A percentile compares a stretch with the other conserved stretches of the same genome.
Conservation (phyloP, 2,113 vertebrate species). For the Columbina picui region DNA sequence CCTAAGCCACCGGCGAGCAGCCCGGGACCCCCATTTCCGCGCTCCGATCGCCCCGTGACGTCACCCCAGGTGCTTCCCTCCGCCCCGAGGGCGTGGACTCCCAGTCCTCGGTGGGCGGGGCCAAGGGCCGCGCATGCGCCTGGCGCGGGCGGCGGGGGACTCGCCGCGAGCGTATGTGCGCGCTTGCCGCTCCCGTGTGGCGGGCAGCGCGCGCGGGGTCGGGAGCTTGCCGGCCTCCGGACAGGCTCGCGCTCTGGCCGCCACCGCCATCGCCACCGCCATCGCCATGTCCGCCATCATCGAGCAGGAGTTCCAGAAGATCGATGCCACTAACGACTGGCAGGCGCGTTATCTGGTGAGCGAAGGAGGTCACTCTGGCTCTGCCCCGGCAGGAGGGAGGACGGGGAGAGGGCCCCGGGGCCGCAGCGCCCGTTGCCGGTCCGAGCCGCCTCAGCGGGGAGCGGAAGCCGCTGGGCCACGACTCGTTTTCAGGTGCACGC, state of each 20-base stretch:
- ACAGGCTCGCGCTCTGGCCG: neutral
- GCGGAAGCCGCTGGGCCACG: conserved; percentile 48
- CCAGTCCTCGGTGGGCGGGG: neutral
- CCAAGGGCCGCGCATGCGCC: conserved; percentile 56
- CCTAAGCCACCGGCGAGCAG: neutral
- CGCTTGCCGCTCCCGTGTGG: neutral
- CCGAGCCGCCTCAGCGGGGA: neutral
- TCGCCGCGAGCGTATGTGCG: conserved; percentile 19
- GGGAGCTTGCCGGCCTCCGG: conserved; percentile 2
- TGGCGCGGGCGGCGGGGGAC: neutral
- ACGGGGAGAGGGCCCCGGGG: neutral
- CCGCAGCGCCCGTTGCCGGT: neutral
- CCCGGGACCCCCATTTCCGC: no score
- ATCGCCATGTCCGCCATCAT: conserved; percentile 71
- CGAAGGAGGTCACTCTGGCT: neutral
- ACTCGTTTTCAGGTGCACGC: conserved; percentile 1
- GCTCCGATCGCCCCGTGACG: neutral
- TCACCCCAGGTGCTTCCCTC: neutral
- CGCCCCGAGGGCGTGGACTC: neutral
- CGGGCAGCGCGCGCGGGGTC: neutral
- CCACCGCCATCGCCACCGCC: conserved; percentile 34
- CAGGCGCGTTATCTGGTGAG: conserved; percentile 91
- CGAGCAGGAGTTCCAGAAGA: conserved; percentile 86
- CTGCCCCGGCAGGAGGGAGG: neutral
- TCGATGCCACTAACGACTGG: conserved; percentile 86